Base-by-base conservation (phyloP, 2,888 invertebrate genomes). In the Acrocera orbiculus region DNA sequence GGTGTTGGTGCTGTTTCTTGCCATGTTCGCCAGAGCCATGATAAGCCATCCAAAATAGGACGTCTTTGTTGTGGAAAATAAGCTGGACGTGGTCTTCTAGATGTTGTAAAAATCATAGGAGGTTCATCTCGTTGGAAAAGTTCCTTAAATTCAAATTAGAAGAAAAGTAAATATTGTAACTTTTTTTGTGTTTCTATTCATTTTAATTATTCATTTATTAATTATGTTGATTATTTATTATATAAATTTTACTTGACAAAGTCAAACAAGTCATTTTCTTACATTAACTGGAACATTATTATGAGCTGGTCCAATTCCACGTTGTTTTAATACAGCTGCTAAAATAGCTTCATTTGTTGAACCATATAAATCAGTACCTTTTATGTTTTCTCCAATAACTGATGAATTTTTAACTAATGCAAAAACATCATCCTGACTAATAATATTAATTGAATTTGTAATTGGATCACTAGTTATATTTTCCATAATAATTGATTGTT, bases 231-330 rank as follows among this genome's bases (percentile, higher is more conserved):
- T n/a, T n/a, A n/a, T n/a, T 20, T 20, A 11, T 13, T 27, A 7
- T n/a, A 31, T 14, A 22, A 22, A 13, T n/a, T n/a, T 17, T 11
- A 5, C n/a, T n/a, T 20, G n/a, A n/a, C n/a, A n/a, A n/a, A n/a
- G n/a, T n/a, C n/a, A n/a, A 14, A 16, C 17, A 16, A 26, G 4
- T 15, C n/a, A n/a, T 22, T 9, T 15, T 42, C 45, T 49, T 42
- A 54, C 49, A 38, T 48, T 47, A 16, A 49, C 37, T 20, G 49
- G 52, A n/a, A 53, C 36, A 28, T 49, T 48, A 37, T 50, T 49
- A 20, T 48, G 74, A n/a, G 70, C 65, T 4, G 79, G 77, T 37
- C 72, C 75, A 44, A 78, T 76, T 25, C 77, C 77, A 49, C 75
- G 70, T 46, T 76, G 70, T 56, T 76, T 76, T 30, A 78, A 58